Base-by-base conservation (phyloP, 92 coral and sea anemone species). In the Phenganax subtilis region DNA sequence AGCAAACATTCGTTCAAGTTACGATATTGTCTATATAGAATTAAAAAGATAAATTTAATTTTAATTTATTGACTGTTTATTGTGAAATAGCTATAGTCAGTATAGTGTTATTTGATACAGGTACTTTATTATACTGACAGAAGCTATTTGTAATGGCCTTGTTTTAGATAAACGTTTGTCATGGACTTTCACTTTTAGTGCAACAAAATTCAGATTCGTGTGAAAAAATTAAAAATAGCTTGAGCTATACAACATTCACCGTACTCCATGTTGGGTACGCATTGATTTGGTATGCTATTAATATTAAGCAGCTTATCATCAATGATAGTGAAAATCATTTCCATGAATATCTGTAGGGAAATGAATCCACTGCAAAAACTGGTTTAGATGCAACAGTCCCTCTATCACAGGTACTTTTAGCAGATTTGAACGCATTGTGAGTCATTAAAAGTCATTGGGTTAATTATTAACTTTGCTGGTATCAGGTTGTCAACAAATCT, bases 401-500 rank as follows among this genome's bases (percentile, higher is more conserved):
- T 1, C 12, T 76, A 76, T 76, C 81, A 12, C 81, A 76, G 81
- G 81, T 76, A 76, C 44, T 7, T 68, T 68, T 5, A 37, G 47
- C 47, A 37, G 47, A 37, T 37, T 37, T 5, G 5, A 5, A 37
- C 47, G 5, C 47, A 37, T 37, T 37, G 47, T 5, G 3, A 37
- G 47, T 2, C 47, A 37, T 37, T 37, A 37, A 25, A 61, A 15
- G 47, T 30, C n/a, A 9, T 29, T 68, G 7, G 47, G 25, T 61
- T 61, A 61, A 61, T 64, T 28, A 64, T 14, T 14, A 14, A 28
- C 15, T 7, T 28, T 64, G 12, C 9, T 51, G 55, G 29, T 57
- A 29, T 57, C 27, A 76, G 81, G 81, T 76, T 76, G 81, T 76
- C 9, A 76, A 76, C 71, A 76, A 76, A n/a, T 31, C 81, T 60